phyloP scores from a whole-genome alignment of 2,888 invertebrate genomes.

The Orchesellides sinensis region DNA sequence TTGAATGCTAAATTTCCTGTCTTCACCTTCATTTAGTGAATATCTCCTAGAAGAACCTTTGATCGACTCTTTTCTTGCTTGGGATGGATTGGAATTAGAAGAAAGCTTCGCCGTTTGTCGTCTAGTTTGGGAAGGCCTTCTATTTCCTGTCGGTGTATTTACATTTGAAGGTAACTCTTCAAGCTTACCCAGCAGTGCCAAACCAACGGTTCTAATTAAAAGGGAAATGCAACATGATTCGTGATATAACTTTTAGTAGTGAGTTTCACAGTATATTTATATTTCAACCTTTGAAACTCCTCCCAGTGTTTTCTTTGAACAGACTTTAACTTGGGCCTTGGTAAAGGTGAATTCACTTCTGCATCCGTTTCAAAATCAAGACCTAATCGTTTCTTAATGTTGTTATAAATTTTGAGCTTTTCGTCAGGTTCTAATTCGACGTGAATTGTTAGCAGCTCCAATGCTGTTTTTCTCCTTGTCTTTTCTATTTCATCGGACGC shows the following conservation, averaged over 20 bases:
- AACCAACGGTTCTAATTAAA: constrained; percentile 17
- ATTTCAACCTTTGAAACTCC: constrained; percentile 41
- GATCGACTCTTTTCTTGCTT: not conserved
- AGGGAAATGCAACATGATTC: no score
- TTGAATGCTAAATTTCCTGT: no score
- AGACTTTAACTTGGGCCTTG: not conserved
- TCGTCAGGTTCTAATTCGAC: constrained; percentile 16
- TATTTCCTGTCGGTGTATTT: no score
- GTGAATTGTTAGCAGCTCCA: constrained; percentile 14
- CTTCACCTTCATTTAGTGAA: not conserved
- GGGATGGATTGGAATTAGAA: no score
- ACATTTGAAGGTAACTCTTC: constrained; percentile 19
- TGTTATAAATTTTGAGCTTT: constrained; percentile 28
- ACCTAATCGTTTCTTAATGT: constrained; percentile 17
- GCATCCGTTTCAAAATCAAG: constrained; percentile 21
- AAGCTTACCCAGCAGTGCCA: constrained; percentile 21
- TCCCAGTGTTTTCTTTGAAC: constrained; percentile 26
- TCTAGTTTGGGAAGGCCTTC: no score
- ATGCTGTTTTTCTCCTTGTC: constrained; percentile 10
- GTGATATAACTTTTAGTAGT: no score
- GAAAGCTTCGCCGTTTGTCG: no score
- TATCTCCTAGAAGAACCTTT: not conserved
- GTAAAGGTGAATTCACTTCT: not conserved
- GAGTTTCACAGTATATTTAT: no score
- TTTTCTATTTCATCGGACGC: no score